phyloP scores from a whole-genome alignment of 2,797 vertebrate species.

The Sylvia borin region DNA sequence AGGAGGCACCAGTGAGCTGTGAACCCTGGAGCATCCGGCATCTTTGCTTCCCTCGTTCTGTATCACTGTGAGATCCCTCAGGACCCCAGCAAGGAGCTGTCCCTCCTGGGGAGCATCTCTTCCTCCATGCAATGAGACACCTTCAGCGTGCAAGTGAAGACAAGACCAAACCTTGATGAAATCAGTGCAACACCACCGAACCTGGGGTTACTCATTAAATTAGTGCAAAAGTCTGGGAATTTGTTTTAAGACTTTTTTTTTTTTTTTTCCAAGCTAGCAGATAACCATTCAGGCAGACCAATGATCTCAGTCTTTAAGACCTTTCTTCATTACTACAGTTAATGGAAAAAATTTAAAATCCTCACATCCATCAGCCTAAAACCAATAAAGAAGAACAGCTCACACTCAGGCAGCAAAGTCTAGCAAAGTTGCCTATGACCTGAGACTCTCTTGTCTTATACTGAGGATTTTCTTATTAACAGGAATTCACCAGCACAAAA shows the following conservation, averaged over 20 bases:
- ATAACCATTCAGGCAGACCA: background rate
- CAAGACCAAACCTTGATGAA: background rate
- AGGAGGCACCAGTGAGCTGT: background rate
- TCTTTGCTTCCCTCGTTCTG: background rate
- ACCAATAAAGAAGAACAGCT: background rate
- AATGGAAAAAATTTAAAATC: background rate
- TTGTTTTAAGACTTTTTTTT: background rate
- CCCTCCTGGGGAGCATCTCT: background rate
- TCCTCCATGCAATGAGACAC: background rate
- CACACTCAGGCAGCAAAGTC: background rate
- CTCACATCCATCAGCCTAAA: background rate
- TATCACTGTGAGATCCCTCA: background rate
- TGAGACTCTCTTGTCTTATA: background rate
- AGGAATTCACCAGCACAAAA: constrained; percentile 16
- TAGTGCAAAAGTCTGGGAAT: background rate
- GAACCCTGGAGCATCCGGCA: background rate
- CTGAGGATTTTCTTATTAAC: background rate
- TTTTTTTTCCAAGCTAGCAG: background rate
- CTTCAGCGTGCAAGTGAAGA: background rate
- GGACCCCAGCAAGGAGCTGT: background rate
- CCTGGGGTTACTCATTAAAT: background rate
- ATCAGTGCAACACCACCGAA: background rate
- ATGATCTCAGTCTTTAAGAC: background rate
- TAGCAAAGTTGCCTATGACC: background rate
- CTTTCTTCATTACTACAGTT: background rate